Conservation (phyloP, 2,113 vertebrate species). For the Chrysemys picta region DNA sequence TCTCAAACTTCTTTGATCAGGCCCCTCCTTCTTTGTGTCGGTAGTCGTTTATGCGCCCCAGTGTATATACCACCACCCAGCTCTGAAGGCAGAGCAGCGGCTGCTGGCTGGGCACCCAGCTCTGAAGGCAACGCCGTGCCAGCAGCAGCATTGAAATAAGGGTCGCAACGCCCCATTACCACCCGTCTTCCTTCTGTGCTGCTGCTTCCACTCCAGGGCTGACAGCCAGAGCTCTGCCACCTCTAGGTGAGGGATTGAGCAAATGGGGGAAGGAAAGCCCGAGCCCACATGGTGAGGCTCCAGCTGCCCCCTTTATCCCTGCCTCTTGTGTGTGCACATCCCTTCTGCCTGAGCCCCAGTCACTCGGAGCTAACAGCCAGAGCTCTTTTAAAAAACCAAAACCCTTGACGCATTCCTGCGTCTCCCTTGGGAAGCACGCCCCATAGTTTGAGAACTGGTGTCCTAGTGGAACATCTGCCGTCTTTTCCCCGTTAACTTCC, state of each 20-base stretch:
- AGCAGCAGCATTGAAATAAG: neutral
- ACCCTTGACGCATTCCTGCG: neutral
- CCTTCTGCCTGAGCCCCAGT: neutral
- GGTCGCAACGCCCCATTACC: neutral
- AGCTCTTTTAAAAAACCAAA: neutral
- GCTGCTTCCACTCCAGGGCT: neutral
- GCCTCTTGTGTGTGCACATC: neutral
- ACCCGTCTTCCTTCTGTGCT: neutral
- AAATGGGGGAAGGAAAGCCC: neutral
- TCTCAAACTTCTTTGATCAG: neutral
- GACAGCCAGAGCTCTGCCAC: neutral
- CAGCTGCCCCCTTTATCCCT: neutral
- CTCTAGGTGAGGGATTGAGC: neutral
- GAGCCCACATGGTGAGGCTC: neutral
- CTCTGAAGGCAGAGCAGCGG: too few relatives aligned
- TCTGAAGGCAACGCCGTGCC: neutral
- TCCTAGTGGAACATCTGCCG: neutral
- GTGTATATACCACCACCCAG: neutral
- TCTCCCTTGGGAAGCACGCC: neutral
- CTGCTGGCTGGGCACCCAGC: too few relatives aligned
- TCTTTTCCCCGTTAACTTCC: constrained; percentile 1
- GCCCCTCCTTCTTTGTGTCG: neutral
- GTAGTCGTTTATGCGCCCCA: neutral
- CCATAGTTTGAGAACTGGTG: neutral
- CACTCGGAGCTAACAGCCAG: neutral